Evolutionary conservation across 2,113 vertebrate genomes (phyloP), one percentile per base, ranked within the genome.

Genomic region (Paraplagusia blochii): DNA sequence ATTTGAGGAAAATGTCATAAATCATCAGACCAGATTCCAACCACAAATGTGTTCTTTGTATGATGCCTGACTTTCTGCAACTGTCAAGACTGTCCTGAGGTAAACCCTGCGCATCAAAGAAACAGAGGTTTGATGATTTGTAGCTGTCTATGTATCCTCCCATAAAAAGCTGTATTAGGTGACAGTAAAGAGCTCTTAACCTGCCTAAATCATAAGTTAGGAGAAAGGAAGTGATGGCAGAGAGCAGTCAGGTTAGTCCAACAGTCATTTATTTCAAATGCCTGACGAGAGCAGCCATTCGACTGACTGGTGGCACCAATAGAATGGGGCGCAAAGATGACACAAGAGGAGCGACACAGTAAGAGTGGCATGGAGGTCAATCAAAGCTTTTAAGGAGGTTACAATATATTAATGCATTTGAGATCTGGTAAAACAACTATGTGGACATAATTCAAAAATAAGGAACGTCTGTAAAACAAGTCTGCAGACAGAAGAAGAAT

Each of bases 121-220:
- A 18, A 38, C 17, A 3, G 1, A 0, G 4, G 7, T 40, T 66
- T 36, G 48, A 39, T 54, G 51, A 42, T 44, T 40, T 8, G 9
- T 8, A 1, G 43, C 45, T 46, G 39, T 61, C 46, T 67, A 67
- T 16, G 43, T 53, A 51, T 52, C 50, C 34, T 58, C 17, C 42
- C 18, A 36, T 44, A 18, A 65, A 50, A 60, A 42, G 39, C 4
- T 8, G 14, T 42, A 42, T 69, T 47, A 70, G 18, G 60, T 69
- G 51, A 70, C 18, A 38, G 66, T 22, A 36, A 63, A 66, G 62
- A 29, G 53, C 34, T 44, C 53, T 59, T 33, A 53, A 66, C 45
- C 40, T 36, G 46, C n/a, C 34, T 53, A 11, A 54, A 29, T 35
- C 40, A 58, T 5, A 1, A 14, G 36, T 47, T 38, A 12, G 33